These are phyloP conservation scores for Trachymyrmex cornetzi DNA, from an alignment of 1,140 invertebrate species.

Conservation along the genomic window DNA sequence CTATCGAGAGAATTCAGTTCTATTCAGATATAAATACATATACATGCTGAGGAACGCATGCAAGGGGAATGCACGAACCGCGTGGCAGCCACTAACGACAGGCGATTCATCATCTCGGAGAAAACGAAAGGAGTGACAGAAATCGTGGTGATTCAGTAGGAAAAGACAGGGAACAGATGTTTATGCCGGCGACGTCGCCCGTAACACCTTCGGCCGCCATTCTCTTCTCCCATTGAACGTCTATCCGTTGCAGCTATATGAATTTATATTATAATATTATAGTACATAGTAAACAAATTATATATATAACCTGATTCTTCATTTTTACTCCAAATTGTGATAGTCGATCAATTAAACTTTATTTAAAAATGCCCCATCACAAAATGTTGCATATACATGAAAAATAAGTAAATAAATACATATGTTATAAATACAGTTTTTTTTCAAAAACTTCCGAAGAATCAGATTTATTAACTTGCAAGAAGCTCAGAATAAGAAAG, in stretches of 20 bases:
- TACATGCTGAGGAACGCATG: background rate
- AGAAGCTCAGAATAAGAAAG: background rate
- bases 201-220: background rate
- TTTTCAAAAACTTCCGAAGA: background rate
- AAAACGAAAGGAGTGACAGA: constrained; percentile 76
- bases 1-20: constrained; percentile 41
- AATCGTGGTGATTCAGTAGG: constrained; percentile 76
- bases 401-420: background rate
- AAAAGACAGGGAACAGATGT: constrained; percentile 72
- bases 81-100: constrained; percentile 71
- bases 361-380: background rate
- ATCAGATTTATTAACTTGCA: background rate
- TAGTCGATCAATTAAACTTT: background rate
- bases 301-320: background rate
- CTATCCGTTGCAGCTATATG: background rate
- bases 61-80: background rate
- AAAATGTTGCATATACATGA: background rate
- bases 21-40: constrained; percentile 52
- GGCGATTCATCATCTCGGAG: constrained; percentile 74
- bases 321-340: background rate
- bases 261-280: background rate
- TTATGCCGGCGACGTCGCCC: constrained; percentile 20
- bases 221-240: background rate
- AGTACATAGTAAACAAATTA: constrained; percentile 12
- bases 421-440: background rate